These are phyloP conservation scores for Limnephilus lunatus DNA, from an alignment of 2,888 invertebrate genomes.

Conservation along the genomic window DNA sequence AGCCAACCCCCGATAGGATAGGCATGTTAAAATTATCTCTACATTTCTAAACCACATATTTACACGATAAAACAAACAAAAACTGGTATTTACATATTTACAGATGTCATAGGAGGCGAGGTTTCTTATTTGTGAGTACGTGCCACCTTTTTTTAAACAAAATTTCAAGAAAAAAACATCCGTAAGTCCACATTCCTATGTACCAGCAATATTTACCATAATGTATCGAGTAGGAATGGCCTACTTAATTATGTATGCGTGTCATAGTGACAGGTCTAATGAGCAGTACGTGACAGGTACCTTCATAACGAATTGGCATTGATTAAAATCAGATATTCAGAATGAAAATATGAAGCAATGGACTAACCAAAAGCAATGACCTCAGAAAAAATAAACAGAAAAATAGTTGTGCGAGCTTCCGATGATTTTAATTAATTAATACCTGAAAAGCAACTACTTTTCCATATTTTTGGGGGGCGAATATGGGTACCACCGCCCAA, in stretches of 20 bases:
- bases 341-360: neutral
- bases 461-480: too few species aligned
- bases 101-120: neutral
- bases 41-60: too few species aligned
- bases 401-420: neutral
- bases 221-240: neutral
- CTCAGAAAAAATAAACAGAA: neutral
- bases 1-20: too few species aligned
- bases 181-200: neutral
- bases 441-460: neutral
- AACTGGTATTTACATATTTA: neutral
- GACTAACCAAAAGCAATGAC: neutral
- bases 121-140: neutral
- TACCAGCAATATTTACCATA: neutral
- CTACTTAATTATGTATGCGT: neutral
- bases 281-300: neutral
- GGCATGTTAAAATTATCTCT: too few species aligned
- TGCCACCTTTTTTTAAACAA: neutral
- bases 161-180: neutral
- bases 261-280: neutral
- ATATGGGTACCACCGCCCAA: too few species aligned
- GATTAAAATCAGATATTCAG: neutral
- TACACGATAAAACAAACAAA: neutral
- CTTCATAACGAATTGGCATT: neutral
- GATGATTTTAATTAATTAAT: neutral